phyloP scores from a whole-genome alignment of 2,797 vertebrate genomes.

The Myripristis murdjan region DNA sequence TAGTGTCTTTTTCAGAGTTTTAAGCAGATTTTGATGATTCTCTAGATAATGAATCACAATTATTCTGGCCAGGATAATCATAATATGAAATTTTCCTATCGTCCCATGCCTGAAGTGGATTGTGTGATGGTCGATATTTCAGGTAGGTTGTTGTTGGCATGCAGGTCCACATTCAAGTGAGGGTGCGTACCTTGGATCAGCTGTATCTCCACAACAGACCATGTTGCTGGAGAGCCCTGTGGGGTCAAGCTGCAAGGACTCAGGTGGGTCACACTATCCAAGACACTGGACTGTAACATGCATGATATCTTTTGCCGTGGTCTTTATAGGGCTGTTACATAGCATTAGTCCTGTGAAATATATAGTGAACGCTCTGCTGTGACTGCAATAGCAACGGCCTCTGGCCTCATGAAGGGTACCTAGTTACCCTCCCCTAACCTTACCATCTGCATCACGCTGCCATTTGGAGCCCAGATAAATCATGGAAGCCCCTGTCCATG shows the following conservation, averaged over 20 bases:
- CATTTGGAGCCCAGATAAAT: conserved; percentile 82
- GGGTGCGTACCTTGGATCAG: conserved; percentile 41
- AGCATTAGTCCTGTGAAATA: conserved; percentile 6
- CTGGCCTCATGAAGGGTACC: conserved; percentile 63
- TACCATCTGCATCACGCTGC: conserved; percentile 79
- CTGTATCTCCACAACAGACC: conserved; percentile 62
- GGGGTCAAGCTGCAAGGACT: conserved; percentile 63
- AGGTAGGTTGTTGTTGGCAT: conserved; percentile 46
- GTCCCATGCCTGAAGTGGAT: too few species aligned
- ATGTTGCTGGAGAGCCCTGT: conserved; percentile 51
- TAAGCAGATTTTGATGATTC: too few species aligned
- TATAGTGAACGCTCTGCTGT: conserved; percentile 13
- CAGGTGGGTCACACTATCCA: conserved; percentile 9
- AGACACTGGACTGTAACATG: background rate
- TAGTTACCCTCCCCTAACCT: conserved; percentile 72
- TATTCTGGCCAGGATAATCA: too few species aligned
- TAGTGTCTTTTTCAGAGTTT: too few species aligned
- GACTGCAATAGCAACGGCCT: conserved; percentile 45
- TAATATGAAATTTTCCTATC: too few species aligned
- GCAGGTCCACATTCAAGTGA: conserved; percentile 26
- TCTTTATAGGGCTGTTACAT: conserved; percentile 16
- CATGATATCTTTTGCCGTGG: conserved; percentile 32
- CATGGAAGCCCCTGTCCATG: conserved; percentile 69
- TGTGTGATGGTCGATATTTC: conserved; percentile 63
- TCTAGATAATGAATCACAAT: too few species aligned